Evolutionary conservation across 2,888 invertebrate genomes (phyloP), one percentile per base, ranked within the genome.

Genomic region (Alitta virens): DNA sequence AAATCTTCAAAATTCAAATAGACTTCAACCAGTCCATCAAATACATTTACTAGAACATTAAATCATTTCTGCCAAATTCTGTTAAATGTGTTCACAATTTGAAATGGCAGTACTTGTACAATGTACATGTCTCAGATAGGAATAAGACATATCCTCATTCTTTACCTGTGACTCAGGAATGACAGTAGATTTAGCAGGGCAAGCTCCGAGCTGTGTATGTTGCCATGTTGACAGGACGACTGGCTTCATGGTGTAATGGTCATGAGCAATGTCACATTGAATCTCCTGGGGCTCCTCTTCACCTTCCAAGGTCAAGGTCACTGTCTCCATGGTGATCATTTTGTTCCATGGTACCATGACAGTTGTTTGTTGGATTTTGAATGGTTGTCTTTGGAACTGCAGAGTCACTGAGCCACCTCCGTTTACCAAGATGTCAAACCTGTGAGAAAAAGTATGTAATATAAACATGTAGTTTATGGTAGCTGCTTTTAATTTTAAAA

Each of bases 381-480:
- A 98, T 26, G 97, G 97, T 62, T 92, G 92, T 64, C 98, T 87
- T 81, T 95, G 94, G 85, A 99, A 96, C 84, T 95, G 94, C 71
- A 99, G 85, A 23, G 94, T 95, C 62, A 99, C 94, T 1, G 96
- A 95, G 38, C 96, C 96, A 54, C 98, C 99, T 18, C 99, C 99
- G 83, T 99, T 98, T 66, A 99, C 97, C 77, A 99, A 86, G 63
- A 99, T 91, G 85, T 99, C 99, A 86, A 98, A 99, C 91, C 96
- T 96, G 82, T 67, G 16, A n/a, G n/a, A 24, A n/a, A n/a, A n/a
- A n/a, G n/a, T n/a, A n/a, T n/a, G n/a, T n/a, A n/a, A n/a, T n/a
- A n/a, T n/a, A n/a, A n/a, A n/a, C n/a, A n/a, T n/a, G n/a, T n/a
- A n/a, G n/a, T n/a, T n/a, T n/a, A n/a, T n/a, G n/a, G n/a, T n/a